A percentile compares a stretch with the other conserved stretches of the same genome.
These are phyloP conservation scores for Microctonus brassicae DNA, from an alignment of 2,888 invertebrate genomes.

Conservation along the genomic window DNA sequence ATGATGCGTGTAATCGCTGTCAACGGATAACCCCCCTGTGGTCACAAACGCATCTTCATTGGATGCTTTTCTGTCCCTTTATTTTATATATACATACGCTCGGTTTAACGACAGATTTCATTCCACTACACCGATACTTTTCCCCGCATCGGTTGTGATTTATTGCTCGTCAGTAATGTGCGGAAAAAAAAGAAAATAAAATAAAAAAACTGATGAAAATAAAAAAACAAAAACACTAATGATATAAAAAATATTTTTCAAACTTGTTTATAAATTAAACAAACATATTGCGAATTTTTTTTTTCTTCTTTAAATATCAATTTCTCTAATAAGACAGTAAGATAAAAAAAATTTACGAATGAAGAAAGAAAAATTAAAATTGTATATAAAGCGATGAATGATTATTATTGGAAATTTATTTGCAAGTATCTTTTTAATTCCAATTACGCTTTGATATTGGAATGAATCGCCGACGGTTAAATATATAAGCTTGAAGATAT, in stretches of 20 bases:
- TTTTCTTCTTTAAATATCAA: too few relatives aligned
- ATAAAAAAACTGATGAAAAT: background rate
- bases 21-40: constrained; percentile 55
- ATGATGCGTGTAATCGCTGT: constrained; percentile 68
- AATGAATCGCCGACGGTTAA: constrained; percentile 17
- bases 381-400: constrained; percentile 8
- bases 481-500: background rate
- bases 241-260: too few relatives aligned
- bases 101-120: background rate
- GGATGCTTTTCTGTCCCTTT: constrained; percentile 30
- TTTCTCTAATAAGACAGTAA: too few relatives aligned
- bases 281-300: too few relatives aligned
- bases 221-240: background rate
- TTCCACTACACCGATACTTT: constrained; percentile 9
- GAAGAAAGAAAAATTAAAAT: too few relatives aligned
- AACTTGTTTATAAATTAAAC: too few relatives aligned
- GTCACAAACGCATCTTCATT: constrained; percentile 60
- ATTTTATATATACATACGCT: background rate
- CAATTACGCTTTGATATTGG: constrained; percentile 35
- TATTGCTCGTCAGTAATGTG: background rate
- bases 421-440: constrained; percentile 25
- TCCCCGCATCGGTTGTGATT: constrained; percentile 6
- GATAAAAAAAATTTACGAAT: too few relatives aligned
- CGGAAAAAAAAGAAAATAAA: background rate
- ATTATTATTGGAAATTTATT: background rate